Base-by-base conservation (phyloP, 2,888 invertebrate genomes). In the Anarsia innoxiella region DNA sequence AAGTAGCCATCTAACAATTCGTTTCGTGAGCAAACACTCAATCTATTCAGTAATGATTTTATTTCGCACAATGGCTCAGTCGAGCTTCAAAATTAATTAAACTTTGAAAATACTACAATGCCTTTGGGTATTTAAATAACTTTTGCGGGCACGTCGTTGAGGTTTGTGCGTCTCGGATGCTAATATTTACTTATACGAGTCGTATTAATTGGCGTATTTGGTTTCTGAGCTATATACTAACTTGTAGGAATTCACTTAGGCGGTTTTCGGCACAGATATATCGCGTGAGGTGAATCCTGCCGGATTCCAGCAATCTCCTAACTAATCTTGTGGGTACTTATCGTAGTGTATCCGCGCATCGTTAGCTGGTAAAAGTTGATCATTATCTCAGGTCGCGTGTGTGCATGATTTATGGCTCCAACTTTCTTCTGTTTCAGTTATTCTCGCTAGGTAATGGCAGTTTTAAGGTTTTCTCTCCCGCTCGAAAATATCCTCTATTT, bases 341-440 rank as follows among this genome's bases (percentile, higher is more conserved):
- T 54, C 55, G 16, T 15, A 36, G 31, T 38, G 45, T n/a, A n/a
- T 51, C 44, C 42, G 16, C 39, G 31, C 42, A 51, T 53, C 48
- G 44, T 51, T 49, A 40, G 42, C 23, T 23, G 41, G 51, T 55
- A 55, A 53, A 55, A 55, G 49, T 55, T 51, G 53, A 55, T 55
- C 45, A 19, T 36, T 46, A 55, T 55, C 39, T 27, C 8, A 15
- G 14, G 10, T 23, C 11, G 34, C 55, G 19, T 36, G 36, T 42
- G 46, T 51, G 49, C 46, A 49, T 48, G 44, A 48, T 39, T 49
- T 45, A 46, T 42, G 42, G 42, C 28, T 8, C 9, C 12, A 2
- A 25, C 25, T 25, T 25, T 25, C 40, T 49, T 53, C 48, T 45
- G 36, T 44, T 42, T 29, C 16, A 13, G n/a, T 36, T 19, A 8